Percentiles rank a stretch among this genome's conserved stretches.
These are phyloP conservation scores for Rosalia funebris DNA, from an alignment of 2,888 invertebrate species.

Conservation along the genomic window DNA sequence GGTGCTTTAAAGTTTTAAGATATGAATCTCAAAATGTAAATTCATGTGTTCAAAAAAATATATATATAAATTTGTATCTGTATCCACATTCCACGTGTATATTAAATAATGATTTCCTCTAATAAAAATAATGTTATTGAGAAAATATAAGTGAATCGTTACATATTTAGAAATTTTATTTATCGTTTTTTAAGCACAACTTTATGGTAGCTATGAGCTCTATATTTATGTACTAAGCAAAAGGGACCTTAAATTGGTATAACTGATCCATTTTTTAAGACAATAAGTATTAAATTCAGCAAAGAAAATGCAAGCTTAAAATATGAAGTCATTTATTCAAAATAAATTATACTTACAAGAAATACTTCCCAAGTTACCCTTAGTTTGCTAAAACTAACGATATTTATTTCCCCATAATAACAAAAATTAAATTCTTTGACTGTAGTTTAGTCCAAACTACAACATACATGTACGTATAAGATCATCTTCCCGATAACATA, in stretches of 20 bases:
- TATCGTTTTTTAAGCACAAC: constrained; percentile 43
- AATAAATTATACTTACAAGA: constrained; percentile 10
- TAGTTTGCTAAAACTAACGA: no score
- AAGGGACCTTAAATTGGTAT: constrained; percentile 46
- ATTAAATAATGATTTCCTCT: constrained; percentile 23
- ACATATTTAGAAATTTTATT: constrained; percentile 53
- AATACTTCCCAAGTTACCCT: background rate
- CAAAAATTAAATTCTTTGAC: no score
- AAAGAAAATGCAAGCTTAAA: constrained; percentile 29
- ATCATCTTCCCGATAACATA: no score
- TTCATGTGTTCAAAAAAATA: constrained; percentile 48
- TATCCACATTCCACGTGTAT: constrained; percentile 48
- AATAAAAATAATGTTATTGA: constrained; percentile 25
- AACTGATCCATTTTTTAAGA: constrained; percentile 45
- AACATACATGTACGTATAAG: no score
- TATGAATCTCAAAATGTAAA: constrained; percentile 46
- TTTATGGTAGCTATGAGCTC: constrained; percentile 45
- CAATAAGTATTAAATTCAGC: constrained; percentile 47
- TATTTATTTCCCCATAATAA: no score
- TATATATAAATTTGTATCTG: constrained; percentile 36
- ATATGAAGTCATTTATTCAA: constrained; percentile 30
- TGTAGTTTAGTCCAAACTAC: no score
- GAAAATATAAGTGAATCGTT: constrained; percentile 47
- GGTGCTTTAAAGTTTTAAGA: constrained; percentile 47
- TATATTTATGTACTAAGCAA: constrained; percentile 35